These are phyloP conservation scores for Amiota communis DNA, from an alignment of 2,888 invertebrate genomes.

Conservation along the genomic window DNA sequence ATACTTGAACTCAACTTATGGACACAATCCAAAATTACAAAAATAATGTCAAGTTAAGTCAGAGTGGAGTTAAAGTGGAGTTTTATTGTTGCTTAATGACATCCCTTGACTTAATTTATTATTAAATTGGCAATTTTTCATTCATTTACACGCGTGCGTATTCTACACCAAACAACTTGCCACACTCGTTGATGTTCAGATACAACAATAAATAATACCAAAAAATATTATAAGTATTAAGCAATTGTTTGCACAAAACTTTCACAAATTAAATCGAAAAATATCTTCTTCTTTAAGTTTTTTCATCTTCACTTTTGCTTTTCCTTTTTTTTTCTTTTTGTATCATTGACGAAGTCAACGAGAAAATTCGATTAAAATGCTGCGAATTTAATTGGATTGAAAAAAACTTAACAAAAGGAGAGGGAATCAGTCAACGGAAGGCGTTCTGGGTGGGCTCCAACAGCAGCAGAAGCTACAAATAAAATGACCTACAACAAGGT, in stretches of 20 bases:
- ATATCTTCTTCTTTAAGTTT: background rate
- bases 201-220: conserved; percentile 16
- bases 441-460: conserved; percentile 27
- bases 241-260: conserved; percentile 63
- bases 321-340: background rate
- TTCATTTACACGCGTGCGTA: conserved; percentile 20
- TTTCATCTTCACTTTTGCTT: conserved; percentile 3
- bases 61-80: conserved; percentile 22
- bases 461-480: background rate
- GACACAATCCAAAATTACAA: background rate
- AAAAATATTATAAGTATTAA: background rate
- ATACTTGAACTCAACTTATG: background rate
- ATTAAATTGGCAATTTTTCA: conserved; percentile 19
- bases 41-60: conserved; percentile 24
- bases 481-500: too few species aligned
- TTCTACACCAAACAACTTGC: too few species aligned
- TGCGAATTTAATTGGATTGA: conserved; percentile 58
- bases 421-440: background rate
- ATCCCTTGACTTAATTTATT: conserved; percentile 66
- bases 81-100: conserved; percentile 39
- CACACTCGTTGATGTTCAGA: background rate
- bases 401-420: background rate
- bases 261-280: conserved; percentile 57
- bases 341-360: conserved; percentile 26
- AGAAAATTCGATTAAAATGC: conserved; percentile 60